These are phyloP conservation scores for Galemys pyrenaicus DNA, from an alignment of 2,113 vertebrate species.

Conservation along the genomic window DNA sequence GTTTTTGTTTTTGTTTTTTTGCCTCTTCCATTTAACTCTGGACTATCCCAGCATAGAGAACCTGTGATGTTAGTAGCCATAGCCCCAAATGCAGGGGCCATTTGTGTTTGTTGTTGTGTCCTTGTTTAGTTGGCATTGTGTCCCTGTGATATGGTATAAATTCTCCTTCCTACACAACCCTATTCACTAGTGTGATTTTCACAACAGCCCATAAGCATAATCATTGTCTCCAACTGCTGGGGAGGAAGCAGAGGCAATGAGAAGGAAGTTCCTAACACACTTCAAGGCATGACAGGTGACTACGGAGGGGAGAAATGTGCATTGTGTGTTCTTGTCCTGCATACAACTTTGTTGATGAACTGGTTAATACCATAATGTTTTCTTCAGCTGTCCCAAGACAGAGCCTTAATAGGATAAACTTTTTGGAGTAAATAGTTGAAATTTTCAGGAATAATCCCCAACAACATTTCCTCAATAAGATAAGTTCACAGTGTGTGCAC, in stretches of 20 bases:
- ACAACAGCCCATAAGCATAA: too few relatives aligned
- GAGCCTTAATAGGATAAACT: not conserved
- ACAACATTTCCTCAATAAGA: not conserved
- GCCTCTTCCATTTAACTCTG: not conserved
- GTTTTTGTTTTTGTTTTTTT: too few relatives aligned
- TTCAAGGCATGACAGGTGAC: not conserved
- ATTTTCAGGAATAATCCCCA: not conserved
- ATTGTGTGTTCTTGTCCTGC: not conserved
- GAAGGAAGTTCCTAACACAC: rapidly evolving
- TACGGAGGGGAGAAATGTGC: rapidly evolving
- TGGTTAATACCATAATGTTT: not conserved
- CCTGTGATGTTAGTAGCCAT: rapidly evolving
- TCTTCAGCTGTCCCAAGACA: not conserved
- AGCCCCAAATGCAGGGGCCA: rapidly evolving
- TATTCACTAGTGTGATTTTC: not conserved
- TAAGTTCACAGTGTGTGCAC: too few relatives aligned
- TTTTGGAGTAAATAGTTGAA: not conserved
- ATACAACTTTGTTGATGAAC: not conserved
- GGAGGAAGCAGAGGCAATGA: not conserved
- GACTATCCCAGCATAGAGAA: not conserved
- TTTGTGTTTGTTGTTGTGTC: not conserved
- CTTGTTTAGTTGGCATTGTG: not conserved
- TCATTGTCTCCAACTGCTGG: not conserved
- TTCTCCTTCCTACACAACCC: rapidly evolving
- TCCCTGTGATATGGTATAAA: not conserved